Evolutionary conservation across 2,113 vertebrate genomes (phyloP).

Genomic region (Hiodon alosoides): DNA sequence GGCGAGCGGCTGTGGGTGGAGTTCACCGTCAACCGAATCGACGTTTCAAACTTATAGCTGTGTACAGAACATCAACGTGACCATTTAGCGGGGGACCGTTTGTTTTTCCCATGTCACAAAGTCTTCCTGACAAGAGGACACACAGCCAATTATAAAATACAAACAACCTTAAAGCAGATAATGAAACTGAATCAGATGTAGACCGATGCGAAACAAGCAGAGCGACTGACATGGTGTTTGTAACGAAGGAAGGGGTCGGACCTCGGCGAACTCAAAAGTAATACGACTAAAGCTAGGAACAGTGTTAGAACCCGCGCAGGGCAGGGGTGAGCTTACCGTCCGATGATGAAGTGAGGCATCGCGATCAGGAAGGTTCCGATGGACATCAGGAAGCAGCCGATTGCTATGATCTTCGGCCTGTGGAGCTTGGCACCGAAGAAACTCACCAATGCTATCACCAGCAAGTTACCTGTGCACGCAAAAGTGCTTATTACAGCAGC

Average conservation of each 20-base stretch:
- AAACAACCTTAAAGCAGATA: no score
- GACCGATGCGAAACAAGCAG: not conserved
- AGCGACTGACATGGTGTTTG: no score
- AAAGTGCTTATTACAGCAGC: not conserved
- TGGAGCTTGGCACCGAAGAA: conserved; percentile 91
- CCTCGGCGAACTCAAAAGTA: no score
- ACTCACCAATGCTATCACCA: conserved; percentile 86
- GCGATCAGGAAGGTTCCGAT: conserved; percentile 84
- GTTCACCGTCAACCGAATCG: conserved; percentile 60
- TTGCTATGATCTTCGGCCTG: conserved; percentile 83
- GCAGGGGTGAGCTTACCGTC: conserved; percentile 63
- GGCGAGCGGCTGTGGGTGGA: conserved; percentile 62
- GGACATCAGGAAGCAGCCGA: conserved; percentile 83
- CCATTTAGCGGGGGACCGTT: conserved; percentile 43
- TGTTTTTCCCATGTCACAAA: no score
- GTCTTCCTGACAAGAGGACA: no score
- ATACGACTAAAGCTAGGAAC: not conserved
- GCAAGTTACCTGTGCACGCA: conserved; percentile 72
- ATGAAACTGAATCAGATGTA: not conserved
- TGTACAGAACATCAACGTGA: conserved; percentile 51
- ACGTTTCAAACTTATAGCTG: conserved; percentile 78
- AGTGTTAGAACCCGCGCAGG: not conserved
- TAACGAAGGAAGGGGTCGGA: no score
- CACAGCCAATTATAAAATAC: no score
- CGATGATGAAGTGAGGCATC: conserved; percentile 88